Base-by-base conservation (phyloP, 2,113 vertebrate genomes). In the Henicopernis longicauda region DNA sequence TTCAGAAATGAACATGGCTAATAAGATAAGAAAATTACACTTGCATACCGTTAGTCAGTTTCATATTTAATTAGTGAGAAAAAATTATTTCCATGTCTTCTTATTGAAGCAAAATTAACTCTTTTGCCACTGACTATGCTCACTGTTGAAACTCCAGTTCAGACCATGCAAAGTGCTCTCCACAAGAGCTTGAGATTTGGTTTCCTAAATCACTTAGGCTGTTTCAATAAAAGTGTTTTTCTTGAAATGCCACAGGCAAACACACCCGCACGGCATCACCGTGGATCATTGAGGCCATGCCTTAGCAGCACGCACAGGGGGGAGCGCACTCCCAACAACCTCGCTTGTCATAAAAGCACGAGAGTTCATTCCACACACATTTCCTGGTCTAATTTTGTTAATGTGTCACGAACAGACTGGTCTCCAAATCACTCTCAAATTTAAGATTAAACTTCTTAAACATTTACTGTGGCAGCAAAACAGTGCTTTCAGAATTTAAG, bases 1-100 rank as follows among this genome's bases (percentile, higher is more conserved):
- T 98, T 98, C 91, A 97, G 97, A 98, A 97, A 95, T 96, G 97
- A 98, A 98, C 95, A 93, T 94, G 96, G 97, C 94, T 97, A 98
- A 98, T 97, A 97, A 97, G 97, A 97, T 97, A 97, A 98, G 97
- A 97, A 97, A 98, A 98, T 97, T 98, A 93, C 95, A 95, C 95
- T 97, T 97, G 95, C 90, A 97, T 87, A 89, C 77, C 92, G 77
- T 93, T 97, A 97, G 93, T 95, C 81, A 96, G 87, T 96, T 97
- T 98, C 95, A 85, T 96, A 94, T 97, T 98, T 97, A 97, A 96
- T 97, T 96, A 97, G 76, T 45, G 86, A 85, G 84, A 25, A 95
- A 86, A 95, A 96, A 59, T 62, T 71, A 95, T 88, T 97, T 96
- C 80, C 55, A 91, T 93, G 88, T 90, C 89, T 93, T 95, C 92